Conservation (phyloP, 2,797 vertebrate species). For the Poeciliopsis gracilis region DNA sequence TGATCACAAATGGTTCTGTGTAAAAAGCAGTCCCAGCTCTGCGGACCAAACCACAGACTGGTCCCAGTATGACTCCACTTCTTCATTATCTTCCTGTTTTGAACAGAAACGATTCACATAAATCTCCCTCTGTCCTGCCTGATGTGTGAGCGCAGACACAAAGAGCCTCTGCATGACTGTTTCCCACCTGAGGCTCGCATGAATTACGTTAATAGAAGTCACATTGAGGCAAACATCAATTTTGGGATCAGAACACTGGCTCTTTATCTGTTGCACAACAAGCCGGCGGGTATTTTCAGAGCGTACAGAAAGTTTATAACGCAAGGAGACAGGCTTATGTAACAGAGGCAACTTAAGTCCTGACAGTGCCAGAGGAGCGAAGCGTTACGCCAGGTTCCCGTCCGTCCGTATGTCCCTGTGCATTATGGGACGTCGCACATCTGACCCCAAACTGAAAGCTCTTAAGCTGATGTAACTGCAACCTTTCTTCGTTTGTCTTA, state of each 20-base stretch:
- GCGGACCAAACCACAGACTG: conserved; percentile 14
- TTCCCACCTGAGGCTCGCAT: conserved; percentile 44
- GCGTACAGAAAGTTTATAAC: conserved; percentile 66
- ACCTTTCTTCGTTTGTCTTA: background rate
- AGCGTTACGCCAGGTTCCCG: conserved; percentile 43
- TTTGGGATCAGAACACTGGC: conserved; percentile 58
- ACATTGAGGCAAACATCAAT: conserved; percentile 61
- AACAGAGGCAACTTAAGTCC: conserved; percentile 50
- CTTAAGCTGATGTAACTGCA: background rate
- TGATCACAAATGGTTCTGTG: conserved; percentile 4
- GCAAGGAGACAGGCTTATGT: conserved; percentile 63
- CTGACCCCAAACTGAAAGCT: background rate
- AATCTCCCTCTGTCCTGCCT: conserved; percentile 50
- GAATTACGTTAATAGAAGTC: conserved; percentile 62
- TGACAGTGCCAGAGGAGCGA: conserved; percentile 52
- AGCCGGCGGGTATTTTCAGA: conserved; percentile 63
- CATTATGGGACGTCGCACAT: conserved; percentile 7
- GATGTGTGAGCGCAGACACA: conserved; percentile 5
- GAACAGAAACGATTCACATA: conserved; percentile 32
- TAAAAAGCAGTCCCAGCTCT: conserved; percentile 27
- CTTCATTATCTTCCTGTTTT: conserved; percentile 44
- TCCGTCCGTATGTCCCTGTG: conserved; percentile 32
- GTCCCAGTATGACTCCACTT: conserved; percentile 31
- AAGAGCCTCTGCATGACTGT: conserved; percentile 12
- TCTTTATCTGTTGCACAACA: conserved; percentile 73